Evolutionary conservation across 2,113 vertebrate genomes (phyloP).

Genomic region (Callithrix jacchus): DNA sequence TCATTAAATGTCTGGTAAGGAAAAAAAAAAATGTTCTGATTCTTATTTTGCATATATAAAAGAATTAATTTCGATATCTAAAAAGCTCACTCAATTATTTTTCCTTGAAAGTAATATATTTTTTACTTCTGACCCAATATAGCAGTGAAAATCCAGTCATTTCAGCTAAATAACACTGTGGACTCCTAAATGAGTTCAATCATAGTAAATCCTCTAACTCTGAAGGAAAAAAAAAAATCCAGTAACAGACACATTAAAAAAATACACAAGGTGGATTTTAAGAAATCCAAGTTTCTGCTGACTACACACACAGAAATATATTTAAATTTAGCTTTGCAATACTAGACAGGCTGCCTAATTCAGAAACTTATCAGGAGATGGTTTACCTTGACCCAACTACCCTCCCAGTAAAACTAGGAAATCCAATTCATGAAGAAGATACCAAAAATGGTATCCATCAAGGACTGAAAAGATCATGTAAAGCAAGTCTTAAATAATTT

Average conservation of each 20-base stretch:
- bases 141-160: conserved; percentile 56
- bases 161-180: conserved; percentile 57
- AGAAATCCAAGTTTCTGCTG: conserved; percentile 51
- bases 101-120: conserved; percentile 41
- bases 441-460: conserved; percentile 32
- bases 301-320: neutral
- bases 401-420: conserved; percentile 21
- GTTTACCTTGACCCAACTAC: conserved; percentile 15
- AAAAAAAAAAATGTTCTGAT: conserved; percentile 45
- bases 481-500: conserved; percentile 32
- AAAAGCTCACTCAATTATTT: conserved; percentile 43
- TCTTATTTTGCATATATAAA: conserved; percentile 16
- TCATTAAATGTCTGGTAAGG: conserved; percentile 42
- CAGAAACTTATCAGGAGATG: conserved; percentile 30
- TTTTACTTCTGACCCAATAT: conserved; percentile 53
- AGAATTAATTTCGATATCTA: neutral
- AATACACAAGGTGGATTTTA: conserved; percentile 49
- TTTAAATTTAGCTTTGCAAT: conserved; percentile 14
- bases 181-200: conserved; percentile 44
- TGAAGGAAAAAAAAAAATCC: conserved; percentile 31
- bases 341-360: neutral
- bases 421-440: conserved; percentile 27
- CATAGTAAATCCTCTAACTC: conserved; percentile 56
- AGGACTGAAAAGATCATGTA: neutral
- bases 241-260: conserved; percentile 45